These are phyloP conservation scores for Sminthurinus aureus DNA, from an alignment of 2,888 invertebrate genomes.

Conservation along the genomic window DNA sequence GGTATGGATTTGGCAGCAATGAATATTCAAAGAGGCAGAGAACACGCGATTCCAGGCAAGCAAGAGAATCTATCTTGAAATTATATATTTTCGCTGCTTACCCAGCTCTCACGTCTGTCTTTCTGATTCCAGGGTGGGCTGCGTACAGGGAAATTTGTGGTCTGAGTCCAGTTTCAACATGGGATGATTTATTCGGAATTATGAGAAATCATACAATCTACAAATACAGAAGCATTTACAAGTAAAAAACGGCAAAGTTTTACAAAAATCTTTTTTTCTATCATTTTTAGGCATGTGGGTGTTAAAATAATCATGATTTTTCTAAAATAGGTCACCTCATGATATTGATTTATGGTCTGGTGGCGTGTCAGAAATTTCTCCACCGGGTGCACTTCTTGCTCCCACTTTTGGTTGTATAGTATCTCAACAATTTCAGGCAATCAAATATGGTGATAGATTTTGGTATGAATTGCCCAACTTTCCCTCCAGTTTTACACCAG, in stretches of 20 bases:
- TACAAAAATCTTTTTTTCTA: slow-evolving; percentile 6
- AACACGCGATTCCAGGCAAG: slow-evolving; percentile 66
- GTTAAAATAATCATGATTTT: not conserved
- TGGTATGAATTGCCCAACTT: slow-evolving; percentile 64
- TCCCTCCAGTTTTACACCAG: slow-evolving; percentile 64
- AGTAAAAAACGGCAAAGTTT: slow-evolving; percentile 43
- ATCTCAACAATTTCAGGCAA: slow-evolving; percentile 63
- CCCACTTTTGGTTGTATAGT: slow-evolving; percentile 66
- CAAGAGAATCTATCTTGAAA: no score
- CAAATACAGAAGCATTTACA: slow-evolving; percentile 62
- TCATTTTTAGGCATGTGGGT: not conserved
- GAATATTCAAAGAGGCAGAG: slow-evolving; percentile 65
- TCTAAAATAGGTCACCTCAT: slow-evolving; percentile 61
- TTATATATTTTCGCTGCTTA: no score
- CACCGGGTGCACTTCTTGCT: slow-evolving; percentile 64
- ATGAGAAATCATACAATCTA: slow-evolving; percentile 62
- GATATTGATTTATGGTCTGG: slow-evolving; percentile 65
- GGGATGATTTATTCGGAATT: slow-evolving; percentile 62
- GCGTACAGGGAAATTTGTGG: slow-evolving; percentile 63
- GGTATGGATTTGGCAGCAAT: slow-evolving; percentile 67
- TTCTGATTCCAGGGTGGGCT: no score
- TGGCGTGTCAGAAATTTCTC: slow-evolving; percentile 65
- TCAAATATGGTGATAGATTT: slow-evolving; percentile 64
- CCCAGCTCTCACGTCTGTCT: no score
- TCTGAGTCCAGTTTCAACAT: slow-evolving; percentile 61